Percentiles rank a stretch among this genome's conserved stretches.
Conservation (phyloP, 2,888 invertebrate species). For the Rhagonycha lutea region DNA sequence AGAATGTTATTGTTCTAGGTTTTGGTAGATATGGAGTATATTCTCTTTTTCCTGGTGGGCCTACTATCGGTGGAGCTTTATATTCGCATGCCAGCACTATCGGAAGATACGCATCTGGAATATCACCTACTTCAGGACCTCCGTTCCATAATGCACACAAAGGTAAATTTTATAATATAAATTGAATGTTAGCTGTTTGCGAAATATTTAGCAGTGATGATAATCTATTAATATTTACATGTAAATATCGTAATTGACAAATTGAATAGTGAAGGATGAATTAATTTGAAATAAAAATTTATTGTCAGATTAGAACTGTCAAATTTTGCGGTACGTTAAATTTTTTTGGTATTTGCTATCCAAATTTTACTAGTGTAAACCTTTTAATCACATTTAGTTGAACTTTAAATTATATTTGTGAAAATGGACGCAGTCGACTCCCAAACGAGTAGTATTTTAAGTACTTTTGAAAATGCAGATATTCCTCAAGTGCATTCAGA, state of each 20-base stretch:
- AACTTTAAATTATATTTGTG: not conserved
- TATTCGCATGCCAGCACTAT: conserved; percentile 54
- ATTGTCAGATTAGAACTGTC: not conserved
- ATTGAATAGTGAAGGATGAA: not conserved
- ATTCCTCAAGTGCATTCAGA: not conserved
- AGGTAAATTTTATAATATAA: conserved; percentile 44
- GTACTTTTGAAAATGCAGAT: not conserved
- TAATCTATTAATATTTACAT: not conserved
- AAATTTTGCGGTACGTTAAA: not conserved
- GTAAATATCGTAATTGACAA: not conserved
- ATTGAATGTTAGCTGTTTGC: not conserved
- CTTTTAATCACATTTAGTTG: not conserved
- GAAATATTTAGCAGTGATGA: not conserved
- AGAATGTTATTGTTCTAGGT: conserved; percentile 55
- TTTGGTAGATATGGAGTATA: conserved; percentile 72
- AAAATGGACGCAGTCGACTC: not conserved
- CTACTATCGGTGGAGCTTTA: conserved; percentile 54
- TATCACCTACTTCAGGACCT: conserved; percentile 49
- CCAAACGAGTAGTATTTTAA: not conserved
- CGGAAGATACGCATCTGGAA: conserved; percentile 51
- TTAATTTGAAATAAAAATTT: not conserved
- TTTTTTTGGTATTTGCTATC: not conserved
- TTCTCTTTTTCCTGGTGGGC: conserved; percentile 65
- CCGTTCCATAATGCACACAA: conserved; percentile 55
- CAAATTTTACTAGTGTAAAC: not conserved